Conservation (phyloP, 2,113 vertebrate genomes). For the Oncorhynchus clarkii region DNA sequence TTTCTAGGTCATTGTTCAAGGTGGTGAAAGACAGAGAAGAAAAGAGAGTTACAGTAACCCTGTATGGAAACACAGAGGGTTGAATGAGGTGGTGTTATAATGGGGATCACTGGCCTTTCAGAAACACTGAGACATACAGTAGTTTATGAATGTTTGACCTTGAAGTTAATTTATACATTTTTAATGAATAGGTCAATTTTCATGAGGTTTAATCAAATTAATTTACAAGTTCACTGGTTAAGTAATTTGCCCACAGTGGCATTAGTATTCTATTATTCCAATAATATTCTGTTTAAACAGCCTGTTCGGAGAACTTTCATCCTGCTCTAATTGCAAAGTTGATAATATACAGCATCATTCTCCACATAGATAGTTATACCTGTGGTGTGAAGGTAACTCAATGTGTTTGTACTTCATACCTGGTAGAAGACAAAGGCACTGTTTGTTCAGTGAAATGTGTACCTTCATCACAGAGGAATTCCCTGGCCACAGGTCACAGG, state of each 20-base stretch:
- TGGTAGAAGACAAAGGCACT: not conserved
- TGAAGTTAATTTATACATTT: not conserved
- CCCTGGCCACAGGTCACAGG: not conserved
- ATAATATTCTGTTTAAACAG: not conserved
- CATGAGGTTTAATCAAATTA: not conserved
- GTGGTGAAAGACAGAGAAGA: not conserved
- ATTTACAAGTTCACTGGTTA: not conserved
- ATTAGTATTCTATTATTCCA: not conserved
- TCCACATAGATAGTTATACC: not conserved
- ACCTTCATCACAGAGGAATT: not conserved
- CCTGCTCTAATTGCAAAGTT: too few relatives aligned
- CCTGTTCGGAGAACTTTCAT: not conserved
- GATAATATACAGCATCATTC: not conserved
- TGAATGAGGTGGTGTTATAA: not conserved
- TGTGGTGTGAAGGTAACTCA: not conserved
- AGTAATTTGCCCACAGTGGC: not conserved
- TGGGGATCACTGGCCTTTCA: too few relatives aligned
- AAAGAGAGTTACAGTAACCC: not conserved
- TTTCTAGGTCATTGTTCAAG: conserved; percentile 46
- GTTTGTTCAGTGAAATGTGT: not conserved
- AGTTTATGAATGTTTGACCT: not conserved
- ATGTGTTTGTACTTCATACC: not conserved
- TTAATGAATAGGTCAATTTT: not conserved
- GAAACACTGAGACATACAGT: not conserved
- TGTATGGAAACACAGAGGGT: not conserved